These are phyloP conservation scores for Hydropsyche betteni DNA, from an alignment of 2,888 invertebrate genomes.

Conservation along the genomic window DNA sequence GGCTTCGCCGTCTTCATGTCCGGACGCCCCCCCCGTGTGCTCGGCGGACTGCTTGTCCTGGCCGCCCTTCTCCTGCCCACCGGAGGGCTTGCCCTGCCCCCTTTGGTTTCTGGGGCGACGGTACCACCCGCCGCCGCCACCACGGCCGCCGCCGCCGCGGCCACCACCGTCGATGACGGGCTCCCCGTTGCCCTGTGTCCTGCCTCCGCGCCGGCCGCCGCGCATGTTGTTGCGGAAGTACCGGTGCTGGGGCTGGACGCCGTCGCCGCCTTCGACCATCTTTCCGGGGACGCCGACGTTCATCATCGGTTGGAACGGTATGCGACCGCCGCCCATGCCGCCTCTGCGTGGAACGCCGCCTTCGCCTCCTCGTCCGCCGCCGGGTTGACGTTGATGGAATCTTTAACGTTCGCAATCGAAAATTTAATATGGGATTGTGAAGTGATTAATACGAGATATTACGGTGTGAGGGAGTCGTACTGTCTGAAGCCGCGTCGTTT, in stretches of 20 bases:
- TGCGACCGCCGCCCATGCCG: slow-evolving; percentile 58
- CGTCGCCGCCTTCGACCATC: slow-evolving; percentile 56
- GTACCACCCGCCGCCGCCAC: slow-evolving; percentile 41
- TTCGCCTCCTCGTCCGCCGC: slow-evolving; percentile 59
- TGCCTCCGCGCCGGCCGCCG: slow-evolving; percentile 69
- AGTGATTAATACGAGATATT: background rate
- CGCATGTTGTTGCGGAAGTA: slow-evolving; percentile 82
- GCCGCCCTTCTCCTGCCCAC: slow-evolving; percentile 26
- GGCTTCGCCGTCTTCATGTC: slow-evolving; percentile 54
- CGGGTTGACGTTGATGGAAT: slow-evolving; percentile 59
- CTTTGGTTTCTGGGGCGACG: slow-evolving; percentile 16
- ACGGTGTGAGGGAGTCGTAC: slow-evolving; percentile 63
- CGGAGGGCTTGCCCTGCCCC: slow-evolving; percentile 32
- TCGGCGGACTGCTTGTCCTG: slow-evolving; percentile 38
- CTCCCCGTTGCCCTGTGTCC: slow-evolving; percentile 65
- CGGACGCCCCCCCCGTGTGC: slow-evolving; percentile 59
- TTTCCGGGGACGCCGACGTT: background rate
- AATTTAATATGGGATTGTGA: no score
- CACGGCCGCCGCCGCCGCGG: slow-evolving; percentile 52
- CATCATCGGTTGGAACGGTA: slow-evolving; percentile 56
- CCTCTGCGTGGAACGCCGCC: slow-evolving; percentile 64
- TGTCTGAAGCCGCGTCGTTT: slow-evolving; percentile 79
- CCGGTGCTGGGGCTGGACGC: slow-evolving; percentile 65
- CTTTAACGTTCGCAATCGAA: slow-evolving; percentile 53
- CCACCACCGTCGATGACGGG: slow-evolving; percentile 60